Conservation (phyloP, 2,797 vertebrate species). For the Mallotus villosus region DNA sequence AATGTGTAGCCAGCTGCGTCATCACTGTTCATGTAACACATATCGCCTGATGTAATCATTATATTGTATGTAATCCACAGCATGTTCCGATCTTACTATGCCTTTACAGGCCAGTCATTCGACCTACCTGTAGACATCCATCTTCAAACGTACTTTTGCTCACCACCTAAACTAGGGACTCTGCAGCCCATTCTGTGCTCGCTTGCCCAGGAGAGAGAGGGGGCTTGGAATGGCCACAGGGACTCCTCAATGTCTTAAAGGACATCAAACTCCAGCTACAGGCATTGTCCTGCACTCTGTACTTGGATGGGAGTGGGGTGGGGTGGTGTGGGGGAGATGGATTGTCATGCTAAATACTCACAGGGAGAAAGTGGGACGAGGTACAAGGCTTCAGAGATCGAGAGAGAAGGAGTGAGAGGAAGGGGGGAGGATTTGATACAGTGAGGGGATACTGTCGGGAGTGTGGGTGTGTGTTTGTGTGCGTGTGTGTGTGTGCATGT, state of each 20-base stretch:
- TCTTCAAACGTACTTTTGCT: constrained; percentile 40
- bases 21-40: not conserved
- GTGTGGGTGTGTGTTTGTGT: too few relatives aligned
- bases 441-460: too few relatives aligned
- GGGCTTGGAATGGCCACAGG: constrained; percentile 42
- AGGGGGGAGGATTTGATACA: constrained; percentile 42
- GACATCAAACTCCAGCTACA: constrained; percentile 70
- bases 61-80: not conserved
- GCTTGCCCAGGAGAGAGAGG: constrained; percentile 20
- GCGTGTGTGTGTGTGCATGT: not conserved
- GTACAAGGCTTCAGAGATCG: constrained; percentile 44
- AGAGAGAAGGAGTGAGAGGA: constrained; percentile 23
- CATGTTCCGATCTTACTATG: not conserved
- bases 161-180: constrained; percentile 23
- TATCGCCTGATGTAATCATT: not conserved
- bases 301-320: constrained; percentile 63
- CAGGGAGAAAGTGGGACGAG: constrained; percentile 66
- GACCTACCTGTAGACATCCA: constrained; percentile 39
- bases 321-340: not conserved
- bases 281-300: constrained; percentile 75
- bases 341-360: constrained; percentile 79
- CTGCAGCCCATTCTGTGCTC: not conserved
- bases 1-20: too few relatives aligned
- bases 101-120: constrained; percentile 17
- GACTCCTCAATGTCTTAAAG: constrained; percentile 64